These are phyloP conservation scores for Drosophila nigritarsus DNA, from an alignment of 2,888 invertebrate genomes.

Conservation along the genomic window DNA sequence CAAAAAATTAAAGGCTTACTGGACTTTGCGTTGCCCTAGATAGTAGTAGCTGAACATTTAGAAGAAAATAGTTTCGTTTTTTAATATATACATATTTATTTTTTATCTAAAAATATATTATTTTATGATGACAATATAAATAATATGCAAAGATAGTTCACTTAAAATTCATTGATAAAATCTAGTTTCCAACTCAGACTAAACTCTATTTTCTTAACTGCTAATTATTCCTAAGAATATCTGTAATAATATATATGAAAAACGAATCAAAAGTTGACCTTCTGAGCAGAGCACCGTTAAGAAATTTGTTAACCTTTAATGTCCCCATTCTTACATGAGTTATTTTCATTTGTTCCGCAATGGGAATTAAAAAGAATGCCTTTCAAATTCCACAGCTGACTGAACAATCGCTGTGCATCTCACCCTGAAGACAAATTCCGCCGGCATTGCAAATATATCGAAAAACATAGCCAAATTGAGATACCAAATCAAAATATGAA, in stretches of 20 bases:
- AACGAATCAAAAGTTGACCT: too few relatives aligned
- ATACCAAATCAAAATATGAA: background rate
- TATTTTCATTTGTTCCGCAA: background rate
- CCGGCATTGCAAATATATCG: background rate
- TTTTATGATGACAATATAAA: background rate
- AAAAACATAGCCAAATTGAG: background rate
- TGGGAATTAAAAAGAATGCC: background rate
- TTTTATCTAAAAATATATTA: background rate
- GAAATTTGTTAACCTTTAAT: background rate
- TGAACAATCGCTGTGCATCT: background rate
- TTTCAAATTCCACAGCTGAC: background rate
- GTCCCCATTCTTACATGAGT: background rate
- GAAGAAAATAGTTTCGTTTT: background rate
- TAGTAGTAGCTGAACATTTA: too few relatives aligned
- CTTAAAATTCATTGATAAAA: background rate
- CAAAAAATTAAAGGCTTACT: background rate
- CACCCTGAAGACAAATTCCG: background rate
- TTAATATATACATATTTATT: background rate
- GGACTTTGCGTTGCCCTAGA: conserved; percentile 14
- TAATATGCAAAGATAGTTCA: background rate
- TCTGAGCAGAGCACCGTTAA: rapidly evolving
- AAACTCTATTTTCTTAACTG: background rate
- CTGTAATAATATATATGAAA: background rate
- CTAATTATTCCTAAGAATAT: background rate
- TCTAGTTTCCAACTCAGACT: background rate